Percentiles rank a stretch among this genome's conserved stretches.
Conservation (phyloP, 2,113 vertebrate species). For the Mungos mungo region DNA sequence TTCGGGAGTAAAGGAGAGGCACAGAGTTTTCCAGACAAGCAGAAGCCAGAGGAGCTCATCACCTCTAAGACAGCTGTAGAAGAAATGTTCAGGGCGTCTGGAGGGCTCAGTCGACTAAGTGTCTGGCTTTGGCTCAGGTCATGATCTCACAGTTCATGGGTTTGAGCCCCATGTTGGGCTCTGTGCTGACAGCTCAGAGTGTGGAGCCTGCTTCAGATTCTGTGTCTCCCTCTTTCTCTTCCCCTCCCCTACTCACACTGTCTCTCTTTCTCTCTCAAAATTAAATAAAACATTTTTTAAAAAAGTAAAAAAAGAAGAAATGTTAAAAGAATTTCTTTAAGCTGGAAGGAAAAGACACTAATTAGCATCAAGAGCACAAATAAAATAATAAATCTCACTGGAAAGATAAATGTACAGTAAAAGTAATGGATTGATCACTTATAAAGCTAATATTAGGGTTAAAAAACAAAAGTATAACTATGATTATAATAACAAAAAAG, state of each 20-base stretch:
- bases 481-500: not conserved
- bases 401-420: not conserved
- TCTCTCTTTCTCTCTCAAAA: no score
- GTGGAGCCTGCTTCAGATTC: no score
- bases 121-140: no score
- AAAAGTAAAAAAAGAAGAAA: not conserved
- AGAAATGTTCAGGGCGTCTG: not conserved
- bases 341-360: not conserved
- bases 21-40: not conserved
- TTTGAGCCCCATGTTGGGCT: no score
- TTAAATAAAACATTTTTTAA: no score
- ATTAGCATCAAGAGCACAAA: not conserved
- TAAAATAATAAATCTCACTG: not conserved
- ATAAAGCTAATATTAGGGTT: not conserved
- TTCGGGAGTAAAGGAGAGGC: not conserved
- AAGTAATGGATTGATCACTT: not conserved
- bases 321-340: not conserved
- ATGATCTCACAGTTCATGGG: no score
- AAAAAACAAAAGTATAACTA: not conserved
- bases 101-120: no score
- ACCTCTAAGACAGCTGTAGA: not conserved
- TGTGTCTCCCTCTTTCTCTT: no score
- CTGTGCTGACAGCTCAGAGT: no score
- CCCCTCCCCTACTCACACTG: no score
- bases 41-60: not conserved